Evolutionary conservation across 1,140 invertebrate species (phyloP).

Genomic region (Steinernema feltiae): DNA sequence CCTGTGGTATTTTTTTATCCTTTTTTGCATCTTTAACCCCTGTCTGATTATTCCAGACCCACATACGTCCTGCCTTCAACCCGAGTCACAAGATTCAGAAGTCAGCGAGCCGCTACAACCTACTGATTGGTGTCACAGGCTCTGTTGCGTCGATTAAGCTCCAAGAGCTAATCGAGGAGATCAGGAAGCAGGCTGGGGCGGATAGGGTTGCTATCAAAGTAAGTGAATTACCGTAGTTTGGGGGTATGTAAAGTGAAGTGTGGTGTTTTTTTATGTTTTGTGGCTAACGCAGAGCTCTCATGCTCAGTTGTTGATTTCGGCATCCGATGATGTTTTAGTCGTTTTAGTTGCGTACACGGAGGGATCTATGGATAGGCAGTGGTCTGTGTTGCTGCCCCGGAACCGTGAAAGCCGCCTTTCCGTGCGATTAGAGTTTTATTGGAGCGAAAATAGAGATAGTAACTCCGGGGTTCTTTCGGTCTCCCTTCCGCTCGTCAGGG

Average conservation of each 20-base stretch:
- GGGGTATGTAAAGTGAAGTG: too few relatives aligned
- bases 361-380: too few relatives aligned
- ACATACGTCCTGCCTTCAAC: background rate
- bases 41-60: background rate
- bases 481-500: too few relatives aligned
- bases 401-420: too few relatives aligned
- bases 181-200: slow-evolving; percentile 57
- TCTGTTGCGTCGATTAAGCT: slow-evolving; percentile 85
- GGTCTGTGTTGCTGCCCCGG: too few relatives aligned
- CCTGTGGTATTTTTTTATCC: background rate
- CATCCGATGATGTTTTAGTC: too few relatives aligned
- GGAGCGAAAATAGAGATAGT: too few relatives aligned
- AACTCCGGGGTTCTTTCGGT: too few relatives aligned
- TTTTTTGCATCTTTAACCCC: background rate
- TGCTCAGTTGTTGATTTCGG: too few relatives aligned
- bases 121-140: slow-evolving; percentile 78
- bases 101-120: slow-evolving; percentile 46
- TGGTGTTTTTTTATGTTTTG: slow-evolving; percentile 14
- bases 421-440: too few relatives aligned
- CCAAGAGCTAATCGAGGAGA: slow-evolving; percentile 65
- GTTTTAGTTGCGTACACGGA: too few relatives aligned
- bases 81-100: background rate
- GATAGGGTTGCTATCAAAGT: slow-evolving; percentile 49
- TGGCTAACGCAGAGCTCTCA: background rate
- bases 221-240: background rate